These are phyloP conservation scores for Atopsyche davidsoni DNA, from an alignment of 1,140 invertebrate species.

Conservation along the genomic window DNA sequence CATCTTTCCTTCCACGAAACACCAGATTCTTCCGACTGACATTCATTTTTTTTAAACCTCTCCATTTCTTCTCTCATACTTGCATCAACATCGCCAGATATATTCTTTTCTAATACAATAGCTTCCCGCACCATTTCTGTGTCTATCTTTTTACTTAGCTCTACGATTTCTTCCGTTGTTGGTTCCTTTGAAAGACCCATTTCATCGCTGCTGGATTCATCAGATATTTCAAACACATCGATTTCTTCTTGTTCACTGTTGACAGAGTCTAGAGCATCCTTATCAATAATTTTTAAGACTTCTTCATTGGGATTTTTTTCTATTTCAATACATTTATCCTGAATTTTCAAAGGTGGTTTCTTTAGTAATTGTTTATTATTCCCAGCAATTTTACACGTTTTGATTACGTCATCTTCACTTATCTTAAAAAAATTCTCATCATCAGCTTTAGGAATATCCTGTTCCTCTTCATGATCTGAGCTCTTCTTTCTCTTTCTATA, in stretches of 20 bases:
- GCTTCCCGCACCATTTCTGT: slow-evolving; percentile 36
- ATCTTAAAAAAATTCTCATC: too few species aligned
- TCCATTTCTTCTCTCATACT: slow-evolving; percentile 37
- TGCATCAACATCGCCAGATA: slow-evolving; percentile 12
- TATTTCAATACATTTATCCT: too few species aligned
- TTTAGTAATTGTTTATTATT: not conserved
- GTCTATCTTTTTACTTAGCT: slow-evolving; percentile 43
- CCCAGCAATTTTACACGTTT: not conserved
- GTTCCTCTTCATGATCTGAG: too few species aligned
- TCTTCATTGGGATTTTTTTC: too few species aligned
- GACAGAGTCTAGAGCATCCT: too few species aligned
- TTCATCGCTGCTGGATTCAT: slow-evolving; percentile 43
- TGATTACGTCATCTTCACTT: too few species aligned
- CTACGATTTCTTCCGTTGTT: slow-evolving; percentile 28
- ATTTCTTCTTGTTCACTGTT: slow-evolving; percentile 7
- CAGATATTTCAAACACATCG: slow-evolving; percentile 38
- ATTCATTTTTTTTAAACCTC: slow-evolving; percentile 22
- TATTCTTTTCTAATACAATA: slow-evolving; percentile 18
- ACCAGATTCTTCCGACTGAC: not conserved
- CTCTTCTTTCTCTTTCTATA: slow-evolving; percentile 19
- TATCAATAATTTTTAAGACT: too few species aligned
- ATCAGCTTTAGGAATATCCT: too few species aligned
- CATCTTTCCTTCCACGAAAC: slow-evolving; percentile 47
- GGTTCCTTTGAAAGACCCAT: slow-evolving; percentile 38
- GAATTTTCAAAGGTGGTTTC: not conserved